phyloP scores from a whole-genome alignment of 2,113 vertebrate genomes.

The Camelus bactrianus region DNA sequence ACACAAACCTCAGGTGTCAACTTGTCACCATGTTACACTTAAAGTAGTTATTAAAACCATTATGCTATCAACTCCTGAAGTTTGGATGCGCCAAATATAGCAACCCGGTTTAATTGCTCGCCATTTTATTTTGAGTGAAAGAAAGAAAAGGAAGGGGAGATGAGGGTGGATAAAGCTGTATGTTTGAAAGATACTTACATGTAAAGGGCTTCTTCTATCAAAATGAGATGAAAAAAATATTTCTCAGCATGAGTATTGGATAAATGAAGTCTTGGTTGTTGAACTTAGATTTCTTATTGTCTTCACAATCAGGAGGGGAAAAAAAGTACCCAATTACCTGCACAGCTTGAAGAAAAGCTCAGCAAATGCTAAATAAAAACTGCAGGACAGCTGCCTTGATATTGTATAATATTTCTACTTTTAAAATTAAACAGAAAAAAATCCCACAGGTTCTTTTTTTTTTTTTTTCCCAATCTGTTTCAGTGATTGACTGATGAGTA shows the following conservation, averaged over 20 bases:
- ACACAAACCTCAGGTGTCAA: conserved; percentile 86
- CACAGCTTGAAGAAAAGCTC: not conserved
- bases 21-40: conserved; percentile 85
- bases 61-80: conserved; percentile 87
- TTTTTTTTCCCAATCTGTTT: not conserved
- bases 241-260: conserved; percentile 49
- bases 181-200: conserved; percentile 66
- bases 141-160: conserved; percentile 52
- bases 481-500: not conserved
- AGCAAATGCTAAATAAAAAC: conserved; percentile 52
- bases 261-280: conserved; percentile 68
- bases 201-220: conserved; percentile 45
- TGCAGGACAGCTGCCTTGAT: not conserved
- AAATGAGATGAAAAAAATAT: conserved; percentile 63
- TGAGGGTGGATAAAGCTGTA: not conserved
- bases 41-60: conserved; percentile 90
- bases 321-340: not conserved
- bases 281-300: conserved; percentile 45
- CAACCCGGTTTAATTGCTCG: conserved; percentile 85
- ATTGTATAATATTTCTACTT: conserved; percentile 4
- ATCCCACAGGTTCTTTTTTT: not conserved
- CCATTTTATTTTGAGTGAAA: conserved; percentile 83
- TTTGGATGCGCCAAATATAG: conserved; percentile 86
- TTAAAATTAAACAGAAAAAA: conserved; percentile 24
- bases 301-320: conserved; percentile 10